Evolutionary conservation across 2,888 invertebrate species (phyloP), one percentile per base, ranked within the genome.

Genomic region (Litoditis marina): DNA sequence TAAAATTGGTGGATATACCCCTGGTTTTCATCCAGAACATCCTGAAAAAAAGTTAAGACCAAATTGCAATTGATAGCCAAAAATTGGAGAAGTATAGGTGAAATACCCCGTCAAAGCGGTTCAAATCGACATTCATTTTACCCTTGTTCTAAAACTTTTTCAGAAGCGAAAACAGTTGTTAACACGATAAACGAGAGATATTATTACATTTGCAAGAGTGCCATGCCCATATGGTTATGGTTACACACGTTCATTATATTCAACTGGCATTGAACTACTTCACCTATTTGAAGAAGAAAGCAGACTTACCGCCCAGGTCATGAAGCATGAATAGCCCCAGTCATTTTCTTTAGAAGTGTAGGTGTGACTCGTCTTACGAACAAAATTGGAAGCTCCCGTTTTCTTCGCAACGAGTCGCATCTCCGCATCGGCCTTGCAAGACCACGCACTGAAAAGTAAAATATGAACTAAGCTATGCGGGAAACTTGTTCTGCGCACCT

Each of bases 251-350:
- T 11, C 28, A 27, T 52, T 13, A 13, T 3, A 13, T n/a, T n/a
- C n/a, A n/a, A n/a, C n/a, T n/a, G n/a, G n/a, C n/a, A n/a, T n/a
- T n/a, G n/a, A n/a, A n/a, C n/a, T n/a, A n/a, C n/a, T n/a, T n/a
- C n/a, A n/a, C n/a, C n/a, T n/a, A n/a, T 19, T 16, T 47, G 4
- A 30, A 34, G n/a, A n/a, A n/a, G n/a, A n/a, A n/a, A n/a, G n/a
- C n/a, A n/a, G n/a, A 67, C 74, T 59, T 61, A 80, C 80, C 61
- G 81, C 81, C 94, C 94, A 94, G 4, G 91, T 88, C 88, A 96
- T 91, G 83, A 96, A 98, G 85, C 95, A 94, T 68, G 94, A 92
- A 84, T 94, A 98, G 13, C 98, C 98, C 92, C 96, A 88, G 81
- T 88, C 88, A 85, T 90, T 90, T 84, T 92, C 91, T 85, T 89